Evolutionary conservation across 2,113 vertebrate genomes (phyloP).

Genomic region (Hyla sarda): DNA sequence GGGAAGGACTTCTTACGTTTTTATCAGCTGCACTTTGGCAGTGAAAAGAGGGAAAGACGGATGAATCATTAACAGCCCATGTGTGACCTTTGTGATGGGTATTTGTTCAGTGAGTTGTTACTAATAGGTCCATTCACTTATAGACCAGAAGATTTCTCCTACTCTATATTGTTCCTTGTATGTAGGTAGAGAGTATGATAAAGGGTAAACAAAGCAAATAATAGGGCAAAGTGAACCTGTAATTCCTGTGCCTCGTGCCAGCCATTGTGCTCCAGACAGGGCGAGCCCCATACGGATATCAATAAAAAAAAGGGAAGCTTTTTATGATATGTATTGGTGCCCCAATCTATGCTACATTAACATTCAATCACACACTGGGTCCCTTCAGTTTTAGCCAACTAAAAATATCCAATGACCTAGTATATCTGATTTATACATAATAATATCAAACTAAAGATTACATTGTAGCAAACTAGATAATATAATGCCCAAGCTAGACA

Average conservation of each 20-base stretch:
- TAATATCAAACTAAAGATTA: neutral
- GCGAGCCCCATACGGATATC: neutral
- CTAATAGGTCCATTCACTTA: constrained; percentile 60
- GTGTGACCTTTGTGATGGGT: constrained; percentile 62
- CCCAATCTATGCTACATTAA: neutral
- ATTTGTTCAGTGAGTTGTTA: constrained; percentile 63
- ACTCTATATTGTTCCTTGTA: neutral
- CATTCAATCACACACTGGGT: neutral
- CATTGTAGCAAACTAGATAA: too few relatives aligned
- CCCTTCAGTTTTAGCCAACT: neutral
- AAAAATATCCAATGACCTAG: neutral
- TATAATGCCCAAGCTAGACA: too few relatives aligned
- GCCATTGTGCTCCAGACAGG: neutral
- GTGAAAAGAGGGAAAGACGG: constrained; percentile 60
- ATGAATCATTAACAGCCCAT: constrained; percentile 77
- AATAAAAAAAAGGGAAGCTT: neutral
- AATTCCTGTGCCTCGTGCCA: constrained; percentile 20
- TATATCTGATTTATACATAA: neutral
- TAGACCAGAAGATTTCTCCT: constrained; percentile 55
- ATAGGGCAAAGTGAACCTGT: neutral
- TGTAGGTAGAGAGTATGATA: constrained; percentile 48
- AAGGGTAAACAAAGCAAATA: constrained; percentile 39
- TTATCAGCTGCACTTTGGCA: constrained; percentile 48
- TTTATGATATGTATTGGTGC: neutral
- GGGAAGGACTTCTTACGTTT: neutral